Percentiles rank a stretch among this genome's conserved stretches.
Evolutionary conservation across 2,888 invertebrate genomes (phyloP).

Genomic region (Lissonota sp.): DNA sequence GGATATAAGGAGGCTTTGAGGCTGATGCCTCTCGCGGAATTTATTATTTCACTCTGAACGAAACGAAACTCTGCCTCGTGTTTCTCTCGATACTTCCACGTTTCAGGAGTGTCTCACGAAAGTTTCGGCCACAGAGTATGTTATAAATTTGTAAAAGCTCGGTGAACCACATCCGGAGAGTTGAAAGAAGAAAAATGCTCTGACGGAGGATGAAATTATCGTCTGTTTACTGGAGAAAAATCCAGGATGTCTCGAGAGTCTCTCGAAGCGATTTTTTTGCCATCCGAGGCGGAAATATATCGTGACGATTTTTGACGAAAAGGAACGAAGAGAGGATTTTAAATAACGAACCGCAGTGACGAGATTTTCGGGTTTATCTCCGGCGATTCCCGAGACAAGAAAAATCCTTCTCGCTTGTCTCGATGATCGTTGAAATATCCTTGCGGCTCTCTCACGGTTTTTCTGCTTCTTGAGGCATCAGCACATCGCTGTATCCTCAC

Average conservation of each 20-base stretch:
- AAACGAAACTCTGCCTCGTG: slow-evolving; percentile 43
- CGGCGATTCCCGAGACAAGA: slow-evolving; percentile 13
- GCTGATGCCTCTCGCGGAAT: slow-evolving; percentile 43
- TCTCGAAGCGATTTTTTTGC: too few relatives aligned
- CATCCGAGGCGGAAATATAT: too few relatives aligned
- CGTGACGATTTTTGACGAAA: too few relatives aligned
- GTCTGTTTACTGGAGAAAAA: too few relatives aligned
- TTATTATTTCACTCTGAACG: slow-evolving; percentile 59
- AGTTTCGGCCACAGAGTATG: not conserved
- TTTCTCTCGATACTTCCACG: slow-evolving; percentile 15
- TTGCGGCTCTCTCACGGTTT: slow-evolving; percentile 17
- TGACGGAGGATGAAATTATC: too few relatives aligned
- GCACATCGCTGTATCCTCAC: slow-evolving; percentile 20
- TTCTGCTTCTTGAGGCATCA: slow-evolving; percentile 50
- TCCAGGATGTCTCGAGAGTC: too few relatives aligned
- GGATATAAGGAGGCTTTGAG: slow-evolving; percentile 4
- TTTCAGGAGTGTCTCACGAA: not conserved
- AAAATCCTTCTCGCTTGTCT: slow-evolving; percentile 31
- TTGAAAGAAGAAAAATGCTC: too few relatives aligned
- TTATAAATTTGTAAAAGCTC: too few relatives aligned
- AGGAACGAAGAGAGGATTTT: too few relatives aligned
- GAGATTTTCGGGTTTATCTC: slow-evolving; percentile 54
- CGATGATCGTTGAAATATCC: slow-evolving; percentile 53
- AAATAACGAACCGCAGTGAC: too few relatives aligned
- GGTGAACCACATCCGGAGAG: too few relatives aligned